Base-by-base conservation (phyloP, 1,140 invertebrate genomes). In the Trichomalopsis sarcophagae region DNA sequence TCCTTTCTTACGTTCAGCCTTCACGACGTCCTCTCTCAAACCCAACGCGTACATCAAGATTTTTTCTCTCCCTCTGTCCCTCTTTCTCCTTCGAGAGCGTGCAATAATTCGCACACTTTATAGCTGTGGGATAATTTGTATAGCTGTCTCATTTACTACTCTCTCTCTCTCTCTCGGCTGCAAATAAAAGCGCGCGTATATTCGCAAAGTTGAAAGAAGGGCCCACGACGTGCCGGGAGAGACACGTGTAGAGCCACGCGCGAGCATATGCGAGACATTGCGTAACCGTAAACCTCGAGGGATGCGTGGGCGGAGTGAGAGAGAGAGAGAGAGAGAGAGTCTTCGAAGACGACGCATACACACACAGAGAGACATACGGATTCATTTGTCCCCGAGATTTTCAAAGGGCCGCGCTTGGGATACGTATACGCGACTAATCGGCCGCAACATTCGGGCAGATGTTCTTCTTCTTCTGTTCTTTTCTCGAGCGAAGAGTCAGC, bases 241-340 rank as follows among this genome's bases (percentile, higher is more conserved):
- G 84, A 87, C 87, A 89, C 86, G 84, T 88, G 88, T 74, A 82
- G 83, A 36, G 80, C 83, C 88, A 83, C 75, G 86, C 86, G 36
- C 36, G 66, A 79, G 84, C 90, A 90, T 84, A 88, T 90, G 89
- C 86, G 86, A 77, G 83, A 85, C 86, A 81, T 91, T 89, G 83
- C 87, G 89, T 90, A 91, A 91, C 89, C 80, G 88, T 91, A 91
- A 89, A 90, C 89, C 88, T 7, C 73, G 87, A 86, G 89, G 89
- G 90, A 91, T 90, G 90, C 76, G 71, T 91, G 87, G 91, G 90
- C 90, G 90, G 89, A 27, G 27, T 27, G 27, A 27, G 27, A 27
- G 27, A 2, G 27, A 86, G 77, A 62, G 21, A 62, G 47, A 2
- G 47, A 50, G 55, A 85, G 33, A 44, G 47, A 27, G 13, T 62